Percentiles rank a stretch among this genome's conserved stretches.
phyloP scores from a whole-genome alignment of 2,888 invertebrate species.

The Eulithis prunata region DNA sequence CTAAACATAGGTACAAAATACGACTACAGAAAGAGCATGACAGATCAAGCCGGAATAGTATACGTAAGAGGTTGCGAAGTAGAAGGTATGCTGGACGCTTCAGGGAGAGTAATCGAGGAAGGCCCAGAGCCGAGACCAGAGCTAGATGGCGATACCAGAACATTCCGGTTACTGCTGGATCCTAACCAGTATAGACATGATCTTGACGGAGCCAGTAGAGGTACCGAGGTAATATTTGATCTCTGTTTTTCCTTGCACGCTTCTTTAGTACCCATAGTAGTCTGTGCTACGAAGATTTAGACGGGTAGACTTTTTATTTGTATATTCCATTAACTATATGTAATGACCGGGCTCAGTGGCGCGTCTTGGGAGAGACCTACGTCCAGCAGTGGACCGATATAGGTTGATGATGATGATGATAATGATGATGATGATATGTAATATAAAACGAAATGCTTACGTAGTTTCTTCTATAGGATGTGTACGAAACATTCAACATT shows the following conservation, averaged over 20 bases:
- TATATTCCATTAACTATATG: too few relatives aligned
- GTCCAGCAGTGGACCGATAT: too few relatives aligned
- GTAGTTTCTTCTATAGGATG: constrained; percentile 80
- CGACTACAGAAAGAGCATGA: constrained; percentile 92
- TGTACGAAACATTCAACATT: constrained; percentile 97
- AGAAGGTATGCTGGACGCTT: constrained; percentile 98
- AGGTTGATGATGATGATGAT: too few relatives aligned
- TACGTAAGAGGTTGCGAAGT: constrained; percentile 99
- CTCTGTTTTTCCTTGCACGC: background rate
- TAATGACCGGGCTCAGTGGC: too few relatives aligned
- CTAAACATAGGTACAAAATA: constrained; percentile 87
- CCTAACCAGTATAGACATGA: constrained; percentile 98
- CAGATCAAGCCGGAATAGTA: constrained; percentile 95
- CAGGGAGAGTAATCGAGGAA: constrained; percentile 98
- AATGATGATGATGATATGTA: too few relatives aligned
- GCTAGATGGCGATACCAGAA: constrained; percentile 94
- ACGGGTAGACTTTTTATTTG: too few relatives aligned
- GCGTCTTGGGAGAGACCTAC: too few relatives aligned
- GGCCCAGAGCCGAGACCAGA: constrained; percentile 95
- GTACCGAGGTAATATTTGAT: constrained; percentile 86
- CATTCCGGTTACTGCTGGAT: constrained; percentile 97
- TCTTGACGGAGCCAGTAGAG: constrained; percentile 92
- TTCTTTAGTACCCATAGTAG: too few relatives aligned
- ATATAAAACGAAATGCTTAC: background rate
- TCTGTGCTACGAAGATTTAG: too few relatives aligned